Evolutionary conservation across 1,140 invertebrate species (phyloP).

Genomic region (Ceratosolen fusciceps): DNA sequence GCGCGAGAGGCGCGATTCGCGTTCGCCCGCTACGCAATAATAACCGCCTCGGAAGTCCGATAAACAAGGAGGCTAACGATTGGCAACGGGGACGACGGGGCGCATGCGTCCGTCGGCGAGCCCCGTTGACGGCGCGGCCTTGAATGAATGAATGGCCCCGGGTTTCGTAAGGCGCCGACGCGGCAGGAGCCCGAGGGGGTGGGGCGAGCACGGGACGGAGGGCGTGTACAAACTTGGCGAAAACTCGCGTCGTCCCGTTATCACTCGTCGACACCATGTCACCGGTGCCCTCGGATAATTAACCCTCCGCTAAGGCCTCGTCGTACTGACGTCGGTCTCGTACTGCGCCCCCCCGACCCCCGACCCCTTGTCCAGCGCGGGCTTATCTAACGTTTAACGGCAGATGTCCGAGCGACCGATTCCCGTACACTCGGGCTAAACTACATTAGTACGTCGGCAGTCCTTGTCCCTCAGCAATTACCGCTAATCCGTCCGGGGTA

Average conservation of each 20-base stretch:
- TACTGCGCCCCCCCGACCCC: background rate
- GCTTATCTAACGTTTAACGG: constrained; percentile 51
- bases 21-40: background rate
- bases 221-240: constrained; percentile 18
- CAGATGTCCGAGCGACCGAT: constrained; percentile 49
- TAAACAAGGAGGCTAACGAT: background rate
- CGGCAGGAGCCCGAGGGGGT: background rate
- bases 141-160: background rate
- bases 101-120: background rate
- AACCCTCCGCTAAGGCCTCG: too few species aligned
- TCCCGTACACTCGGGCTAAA: constrained; percentile 21
- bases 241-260: constrained; percentile 33
- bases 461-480: constrained; percentile 26
- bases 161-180: background rate
- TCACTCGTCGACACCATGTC: constrained; percentile 47
- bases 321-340: too few species aligned
- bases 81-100: background rate
- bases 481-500: constrained; percentile 41
- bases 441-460: constrained; percentile 14
- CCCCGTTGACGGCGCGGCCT: background rate
- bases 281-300: constrained; percentile 30
- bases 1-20: too few species aligned
- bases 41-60: background rate
- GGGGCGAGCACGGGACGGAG: background rate
- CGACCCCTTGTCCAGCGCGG: background rate